Conservation (phyloP, 2,113 vertebrate species). For the Lasiurus cinereus region DNA sequence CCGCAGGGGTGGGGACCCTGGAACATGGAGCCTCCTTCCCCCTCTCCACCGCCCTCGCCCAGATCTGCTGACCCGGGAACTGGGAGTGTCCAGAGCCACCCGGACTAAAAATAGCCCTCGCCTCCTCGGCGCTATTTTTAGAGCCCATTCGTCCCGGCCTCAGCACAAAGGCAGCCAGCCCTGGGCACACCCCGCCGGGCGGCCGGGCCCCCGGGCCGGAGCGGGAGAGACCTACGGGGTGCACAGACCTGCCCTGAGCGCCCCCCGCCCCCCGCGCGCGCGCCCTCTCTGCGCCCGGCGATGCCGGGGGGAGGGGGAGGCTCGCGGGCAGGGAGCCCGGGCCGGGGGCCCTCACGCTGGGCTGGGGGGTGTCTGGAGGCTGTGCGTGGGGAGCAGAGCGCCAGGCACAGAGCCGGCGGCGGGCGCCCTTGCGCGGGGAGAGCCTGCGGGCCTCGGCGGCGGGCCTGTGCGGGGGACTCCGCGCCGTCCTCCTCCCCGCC, state of each 20-base stretch:
- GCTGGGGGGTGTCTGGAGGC: neutral
- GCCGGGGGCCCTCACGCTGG: neutral
- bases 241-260: neutral
- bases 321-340: accelerated
- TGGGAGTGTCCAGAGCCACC: neutral
- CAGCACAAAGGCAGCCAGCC: conserved; percentile 32
- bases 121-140: conserved; percentile 75
- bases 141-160: conserved; percentile 7
- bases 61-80: conserved; percentile 59
- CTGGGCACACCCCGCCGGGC: conserved; percentile 62
- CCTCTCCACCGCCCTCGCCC: neutral
- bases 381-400: neutral
- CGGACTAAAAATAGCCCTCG: conserved; percentile 71
- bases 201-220: conserved; percentile 10
- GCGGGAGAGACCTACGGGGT: neutral
- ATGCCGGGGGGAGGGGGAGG: too few relatives aligned
- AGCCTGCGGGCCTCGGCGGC: neutral
- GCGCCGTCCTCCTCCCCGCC: neutral
- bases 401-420: neutral
- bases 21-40: neutral
- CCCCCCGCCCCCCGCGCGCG: neutral
- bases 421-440: too few relatives aligned
- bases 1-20: neutral
- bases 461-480: neutral
- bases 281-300: neutral